These are phyloP conservation scores for Gastrophryne carolinensis DNA, from an alignment of 2,797 vertebrate species.

Conservation along the genomic window DNA sequence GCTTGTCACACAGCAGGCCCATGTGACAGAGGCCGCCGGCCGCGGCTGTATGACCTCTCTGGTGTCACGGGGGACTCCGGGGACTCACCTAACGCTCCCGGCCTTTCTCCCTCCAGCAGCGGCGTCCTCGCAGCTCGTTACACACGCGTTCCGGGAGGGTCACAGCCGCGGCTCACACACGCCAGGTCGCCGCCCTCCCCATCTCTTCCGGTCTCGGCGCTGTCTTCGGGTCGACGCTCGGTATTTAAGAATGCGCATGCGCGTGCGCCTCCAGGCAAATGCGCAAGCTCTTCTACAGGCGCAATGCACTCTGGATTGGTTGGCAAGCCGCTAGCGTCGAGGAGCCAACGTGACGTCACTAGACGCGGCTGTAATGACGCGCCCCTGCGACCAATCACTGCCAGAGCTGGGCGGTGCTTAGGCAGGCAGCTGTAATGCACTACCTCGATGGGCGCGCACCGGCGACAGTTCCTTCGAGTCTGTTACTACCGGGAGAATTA, in stretches of 20 bases:
- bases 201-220: not conserved
- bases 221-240: not conserved
- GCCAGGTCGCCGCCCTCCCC: not conserved
- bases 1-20: too few species aligned
- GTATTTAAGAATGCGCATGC: not conserved
- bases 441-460: too few species aligned
- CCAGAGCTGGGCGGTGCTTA: not conserved
- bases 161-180: not conserved
- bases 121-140: not conserved
- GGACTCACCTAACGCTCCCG: slow-evolving; percentile 29
- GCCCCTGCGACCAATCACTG: slow-evolving; percentile 26
- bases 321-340: not conserved
- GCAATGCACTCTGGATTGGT: not conserved
- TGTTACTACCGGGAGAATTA: too few species aligned
- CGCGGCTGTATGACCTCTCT: slow-evolving; percentile 17
- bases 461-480: too few species aligned
- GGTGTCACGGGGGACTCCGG: not conserved
- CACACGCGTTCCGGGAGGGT: not conserved
- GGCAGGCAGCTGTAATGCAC: too few species aligned
- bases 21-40: not conserved
- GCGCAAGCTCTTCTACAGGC: not conserved
- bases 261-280: not conserved
- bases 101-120: slow-evolving; percentile 8
- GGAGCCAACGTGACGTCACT: slow-evolving; percentile 14
- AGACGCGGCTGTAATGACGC: not conserved